Base-by-base conservation (phyloP, 64 coral and sea anemone genomes). In the Exaiptasia diaphana region DNA sequence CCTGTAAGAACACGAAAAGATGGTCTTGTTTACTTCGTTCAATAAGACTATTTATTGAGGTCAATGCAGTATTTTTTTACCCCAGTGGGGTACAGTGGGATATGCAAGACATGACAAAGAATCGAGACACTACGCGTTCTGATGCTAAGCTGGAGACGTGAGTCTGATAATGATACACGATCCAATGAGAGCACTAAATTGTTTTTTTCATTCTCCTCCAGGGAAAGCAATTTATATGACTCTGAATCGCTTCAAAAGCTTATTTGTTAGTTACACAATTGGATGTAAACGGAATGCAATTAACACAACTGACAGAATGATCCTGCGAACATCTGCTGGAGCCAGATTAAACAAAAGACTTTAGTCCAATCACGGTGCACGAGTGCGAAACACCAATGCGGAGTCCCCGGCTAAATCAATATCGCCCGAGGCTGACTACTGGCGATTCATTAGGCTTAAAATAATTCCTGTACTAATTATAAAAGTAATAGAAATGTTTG, bases 241-340 rank as follows among this genome's bases (percentile, higher is more conserved):
- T 73, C 50, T 69, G 91, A 89, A 77, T 85, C 64, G 68, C 79
- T 88, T 94, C 69, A 85, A 89, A 93, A 75, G 74, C 55, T 94
- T 84, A 85, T 78, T 94, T 94, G 67, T 74, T 89, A 49, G 23
- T 33, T 74, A 79, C 72, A 85, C 86, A 89, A 94, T 94, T 94
- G 91, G 71, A 67, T 49, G 91, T 77, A 94, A 89, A 73, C 64
- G 86, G 85, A 89, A 94, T 89, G 91, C 86, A 94, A 94, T 94
- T 94, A 94, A 78, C 74, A 83, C 53, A 78, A 72, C 59, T 78
- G 86, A 94, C 86, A 94, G 79, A 71, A 88, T 84, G 54, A 80
- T 75, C 86, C 80, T 53, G 64, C 54, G 41, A 82, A 81, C 91
- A 94, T 81, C 91, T 94, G 91, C 80, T 86, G 65, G 46, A 70